Conservation (phyloP, 2,797 vertebrate species). For the Cryptoprocta ferox region DNA sequence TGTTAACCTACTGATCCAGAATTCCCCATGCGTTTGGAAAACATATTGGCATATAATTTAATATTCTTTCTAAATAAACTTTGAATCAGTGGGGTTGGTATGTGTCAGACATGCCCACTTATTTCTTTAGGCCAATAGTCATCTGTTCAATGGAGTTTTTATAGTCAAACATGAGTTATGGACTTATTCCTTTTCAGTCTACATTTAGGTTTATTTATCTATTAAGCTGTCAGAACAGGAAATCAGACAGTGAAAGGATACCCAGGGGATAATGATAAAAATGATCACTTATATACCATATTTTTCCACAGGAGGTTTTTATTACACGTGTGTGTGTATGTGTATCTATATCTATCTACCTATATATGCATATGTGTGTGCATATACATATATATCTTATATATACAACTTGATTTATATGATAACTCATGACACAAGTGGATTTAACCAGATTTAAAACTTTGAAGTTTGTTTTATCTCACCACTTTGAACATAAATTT, state of each 20-base stretch:
- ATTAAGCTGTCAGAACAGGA: background rate
- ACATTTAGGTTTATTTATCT: background rate
- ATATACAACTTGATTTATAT: background rate
- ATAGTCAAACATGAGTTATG: background rate
- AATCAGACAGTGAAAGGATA: background rate
- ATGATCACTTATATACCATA: background rate
- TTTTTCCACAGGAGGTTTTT: background rate
- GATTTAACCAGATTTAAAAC: background rate
- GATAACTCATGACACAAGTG: background rate
- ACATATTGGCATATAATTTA: slow-evolving; percentile 57
- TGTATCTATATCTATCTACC: no score
- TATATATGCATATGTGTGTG: no score
- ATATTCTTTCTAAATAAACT: slow-evolving; percentile 67
- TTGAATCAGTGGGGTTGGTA: slow-evolving; percentile 68
- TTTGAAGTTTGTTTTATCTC: background rate
- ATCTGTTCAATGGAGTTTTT: slow-evolving; percentile 33
- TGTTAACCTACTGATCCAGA: slow-evolving; percentile 34
- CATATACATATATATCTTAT: background rate
- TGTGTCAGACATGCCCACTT: slow-evolving; percentile 55
- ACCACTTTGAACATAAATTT: background rate
- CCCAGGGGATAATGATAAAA: background rate
- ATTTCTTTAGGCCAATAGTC: slow-evolving; percentile 58
- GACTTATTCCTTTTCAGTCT: slow-evolving; percentile 21
- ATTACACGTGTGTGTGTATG: no score
- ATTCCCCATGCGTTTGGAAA: slow-evolving; percentile 70